Evolutionary conservation across 1,140 invertebrate genomes (phyloP), one percentile per base, ranked within the genome.

Genomic region (Argopecten irradians): DNA sequence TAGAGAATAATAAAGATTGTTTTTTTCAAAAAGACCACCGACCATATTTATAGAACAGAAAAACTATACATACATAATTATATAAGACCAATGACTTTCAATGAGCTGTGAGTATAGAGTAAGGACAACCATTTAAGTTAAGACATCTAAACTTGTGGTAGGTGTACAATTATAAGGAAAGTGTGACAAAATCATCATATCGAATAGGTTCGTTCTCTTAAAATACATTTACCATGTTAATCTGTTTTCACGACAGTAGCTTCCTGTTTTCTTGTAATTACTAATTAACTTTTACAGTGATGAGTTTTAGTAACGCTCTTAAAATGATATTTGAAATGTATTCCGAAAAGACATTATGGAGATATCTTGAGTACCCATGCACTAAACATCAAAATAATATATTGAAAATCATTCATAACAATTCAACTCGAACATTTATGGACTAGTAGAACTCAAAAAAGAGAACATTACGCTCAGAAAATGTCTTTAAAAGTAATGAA

Each of bases 401-500:
- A n/a, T 71, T 71, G 28, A 16, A 71, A 71, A 71, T n/a, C 55
- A 71, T 71, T 28, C 55, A 71, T n/a, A 71, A 71, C 55, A 22
- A n/a, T 71, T 71, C 28, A 71, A n/a, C 55, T 3, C 1, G 14
- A 11, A n/a, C 55, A 71, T 71, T n/a, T 71, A 71, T 71, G 1
- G 5, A 28, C 55, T 71, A 71, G 22, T n/a, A 71, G 28, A 71
- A 71, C 55, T 28, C n/a, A 71, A 3, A 71, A 71, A 71, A 16
- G 14, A 71, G 55, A 71, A 71, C 22, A 71, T 71, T 71, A 16
- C 55, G 55, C 16, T 71, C 28, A 71, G 22, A 28, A n/a, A 71
- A 71, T 28, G 55, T n/a, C 55, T 71, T 71, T 71, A 71, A 71
- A 71, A 71, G n/a, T 71, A 71, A 71, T 71, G 55, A 71, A 16